Base-by-base conservation (phyloP, 1,140 invertebrate genomes). In the Sycophila sp. region DNA sequence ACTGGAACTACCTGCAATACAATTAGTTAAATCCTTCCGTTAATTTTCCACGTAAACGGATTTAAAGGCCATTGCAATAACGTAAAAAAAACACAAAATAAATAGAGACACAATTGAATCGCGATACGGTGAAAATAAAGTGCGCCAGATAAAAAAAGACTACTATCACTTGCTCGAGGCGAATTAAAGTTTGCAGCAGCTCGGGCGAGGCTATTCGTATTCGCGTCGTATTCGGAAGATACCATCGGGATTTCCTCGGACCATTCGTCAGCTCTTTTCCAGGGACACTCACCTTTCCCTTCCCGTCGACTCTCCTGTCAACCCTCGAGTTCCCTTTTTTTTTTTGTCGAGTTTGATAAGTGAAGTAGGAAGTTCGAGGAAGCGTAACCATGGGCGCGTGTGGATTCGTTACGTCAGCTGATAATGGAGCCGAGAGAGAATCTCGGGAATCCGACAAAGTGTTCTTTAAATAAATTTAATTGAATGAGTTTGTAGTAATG, bases 191-290 rank as follows among this genome's bases (percentile, higher is more conserved):
- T 36, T 30, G 30, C 28, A 59, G 10, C 56, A n/a, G 7, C 30
- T 60, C 30, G n/a, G 5, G 2, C 30, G 28, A 40, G 26, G 24
- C 58, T 24, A 60, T 60, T 60, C 34, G 40, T 60, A 60, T 60
- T 45, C 40, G 24, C 6, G 10, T 34, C 55, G 34, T 28, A 30
- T 28, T 17, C 40, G 51, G n/a, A 17, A 32, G 28, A 53, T 53
- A 53, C 51, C 51, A 15, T 53, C 13, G 56, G 36, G 38, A 60
- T 60, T 42, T 60, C 15, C 26, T 26, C 28, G 24, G 19, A 17
- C 58, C 32, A 45, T 60, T 60, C 58, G 38, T 45, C 58, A 60
- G 38, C 24, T 30, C 58, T 42, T 45, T 60, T 22, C 24, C 42
- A 8, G n/a, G 0, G 19, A 4, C 11, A 3, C 38, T 10, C 19